Percentiles rank a stretch among this genome's conserved stretches.
These are phyloP conservation scores for Drosophila incognita DNA, from an alignment of 2,888 invertebrate species.

Conservation along the genomic window DNA sequence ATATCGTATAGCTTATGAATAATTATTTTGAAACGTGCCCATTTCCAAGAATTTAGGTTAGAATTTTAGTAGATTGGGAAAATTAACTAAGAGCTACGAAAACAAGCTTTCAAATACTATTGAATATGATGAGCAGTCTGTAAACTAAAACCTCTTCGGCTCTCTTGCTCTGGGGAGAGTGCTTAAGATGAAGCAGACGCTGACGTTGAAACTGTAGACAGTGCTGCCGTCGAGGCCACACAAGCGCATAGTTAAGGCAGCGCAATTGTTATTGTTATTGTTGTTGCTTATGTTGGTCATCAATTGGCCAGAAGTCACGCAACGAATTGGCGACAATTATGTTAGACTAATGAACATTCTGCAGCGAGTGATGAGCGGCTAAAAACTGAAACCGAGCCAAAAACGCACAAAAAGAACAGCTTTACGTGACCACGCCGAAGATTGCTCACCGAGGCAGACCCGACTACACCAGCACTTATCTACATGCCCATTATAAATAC, in stretches of 20 bases:
- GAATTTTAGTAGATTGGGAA: neutral
- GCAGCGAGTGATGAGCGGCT: conserved; percentile 11
- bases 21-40: neutral
- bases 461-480: neutral
- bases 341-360: conserved; percentile 49
- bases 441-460: neutral
- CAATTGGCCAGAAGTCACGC: conserved; percentile 53
- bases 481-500: neutral
- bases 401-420: neutral
- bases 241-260: conserved; percentile 18
- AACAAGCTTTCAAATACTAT: neutral
- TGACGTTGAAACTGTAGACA: neutral
- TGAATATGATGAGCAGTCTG: neutral
- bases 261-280: neutral
- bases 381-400: neutral
- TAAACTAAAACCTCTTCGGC: neutral
- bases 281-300: conserved; percentile 23
- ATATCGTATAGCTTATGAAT: neutral
- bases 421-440: neutral
- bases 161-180: neutral
- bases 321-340: conserved; percentile 61
- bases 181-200: neutral
- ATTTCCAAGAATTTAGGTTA: neutral
- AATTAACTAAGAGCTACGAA: neutral
- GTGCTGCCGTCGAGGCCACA: conserved; percentile 25